Conservation (phyloP, 2,797 vertebrate species). For the Tiaroga cobitis region DNA sequence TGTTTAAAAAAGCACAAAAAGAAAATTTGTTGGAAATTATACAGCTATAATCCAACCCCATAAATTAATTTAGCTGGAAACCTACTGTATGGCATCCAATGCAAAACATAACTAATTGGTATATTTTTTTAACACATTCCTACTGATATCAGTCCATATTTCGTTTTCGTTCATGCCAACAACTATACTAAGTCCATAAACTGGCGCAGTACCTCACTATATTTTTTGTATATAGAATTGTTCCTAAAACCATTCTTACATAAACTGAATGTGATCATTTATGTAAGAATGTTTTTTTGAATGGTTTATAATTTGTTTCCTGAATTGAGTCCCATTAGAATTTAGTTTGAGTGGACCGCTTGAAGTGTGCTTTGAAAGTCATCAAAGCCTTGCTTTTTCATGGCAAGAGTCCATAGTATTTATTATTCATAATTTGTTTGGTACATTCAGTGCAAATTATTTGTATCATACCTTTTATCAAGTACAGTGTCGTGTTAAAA, state of each 20-base stretch:
- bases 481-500: conserved; percentile 22
- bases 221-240: neutral
- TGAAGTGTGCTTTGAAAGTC: conserved; percentile 20
- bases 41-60: neutral
- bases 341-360: neutral
- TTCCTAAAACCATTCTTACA: neutral
- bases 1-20: neutral
- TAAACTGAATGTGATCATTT: neutral
- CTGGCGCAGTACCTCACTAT: neutral
- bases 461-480: conserved; percentile 1
- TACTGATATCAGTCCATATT: neutral
- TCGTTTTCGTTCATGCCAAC: neutral
- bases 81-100: neutral
- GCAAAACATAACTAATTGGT: neutral
- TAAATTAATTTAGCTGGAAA: neutral
- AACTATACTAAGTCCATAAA: neutral
- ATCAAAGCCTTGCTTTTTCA: conserved; percentile 17
- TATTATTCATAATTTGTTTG: conserved; percentile 36
- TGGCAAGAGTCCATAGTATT: conserved; percentile 21
- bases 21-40: too few species aligned
- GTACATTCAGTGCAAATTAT: conserved; percentile 36
- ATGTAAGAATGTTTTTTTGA: neutral
- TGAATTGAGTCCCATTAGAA: neutral
- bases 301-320: neutral
- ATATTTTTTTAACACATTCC: neutral